Evolutionary conservation across 2,113 vertebrate species (phyloP).

Genomic region (Alligator sinensis): DNA sequence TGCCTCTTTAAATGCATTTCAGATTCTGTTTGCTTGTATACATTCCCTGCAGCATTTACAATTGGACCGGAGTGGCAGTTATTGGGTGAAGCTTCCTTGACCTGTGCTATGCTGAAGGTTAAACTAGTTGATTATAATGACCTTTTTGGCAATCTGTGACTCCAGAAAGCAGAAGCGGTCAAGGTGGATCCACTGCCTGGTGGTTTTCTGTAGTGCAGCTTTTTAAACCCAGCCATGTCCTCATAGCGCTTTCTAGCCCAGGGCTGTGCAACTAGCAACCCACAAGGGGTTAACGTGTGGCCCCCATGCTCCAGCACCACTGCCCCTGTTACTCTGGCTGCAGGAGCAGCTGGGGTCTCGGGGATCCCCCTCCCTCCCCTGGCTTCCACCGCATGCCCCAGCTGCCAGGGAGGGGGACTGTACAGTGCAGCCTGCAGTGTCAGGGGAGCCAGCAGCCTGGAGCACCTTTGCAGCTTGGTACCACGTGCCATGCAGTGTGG

Average conservation of each 20-base stretch:
- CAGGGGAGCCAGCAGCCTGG: too few species aligned
- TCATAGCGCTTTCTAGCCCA: background rate
- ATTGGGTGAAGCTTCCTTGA: background rate
- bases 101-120: fast-evolving
- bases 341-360: background rate
- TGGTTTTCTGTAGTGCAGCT: fast-evolving
- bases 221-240: background rate
- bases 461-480: too few species aligned
- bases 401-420: too few species aligned
- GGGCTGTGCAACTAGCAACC: background rate
- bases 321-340: fast-evolving
- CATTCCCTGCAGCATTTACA: fast-evolving
- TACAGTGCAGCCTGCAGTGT: too few species aligned
- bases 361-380: too few species aligned
- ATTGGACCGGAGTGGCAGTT: background rate
- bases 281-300: too few species aligned
- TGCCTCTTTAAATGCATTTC: background rate
- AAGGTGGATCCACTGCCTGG: background rate
- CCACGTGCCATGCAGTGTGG: too few species aligned
- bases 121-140: fast-evolving
- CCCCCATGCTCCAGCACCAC: too few species aligned
- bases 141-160: background rate
- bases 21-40: fast-evolving
- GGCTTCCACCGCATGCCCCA: too few species aligned
- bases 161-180: background rate